Conservation (phyloP, 2,888 invertebrate genomes). For the Dyspetes luteomarginatus region DNA sequence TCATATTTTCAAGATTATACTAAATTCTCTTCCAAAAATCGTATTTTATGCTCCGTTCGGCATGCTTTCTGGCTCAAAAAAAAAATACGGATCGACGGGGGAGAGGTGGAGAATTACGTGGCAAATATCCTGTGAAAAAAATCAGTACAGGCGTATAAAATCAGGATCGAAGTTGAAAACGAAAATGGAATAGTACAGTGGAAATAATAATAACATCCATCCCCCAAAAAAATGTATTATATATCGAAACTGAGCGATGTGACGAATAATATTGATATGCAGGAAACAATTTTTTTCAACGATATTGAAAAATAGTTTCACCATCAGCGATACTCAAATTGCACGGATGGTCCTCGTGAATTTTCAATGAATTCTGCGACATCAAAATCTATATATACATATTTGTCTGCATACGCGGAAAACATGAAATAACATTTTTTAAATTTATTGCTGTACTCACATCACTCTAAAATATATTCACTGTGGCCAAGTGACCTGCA, state of each 20-base stretch:
- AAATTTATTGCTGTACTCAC: neutral
- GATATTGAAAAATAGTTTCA: constrained; percentile 18
- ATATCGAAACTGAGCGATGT: neutral
- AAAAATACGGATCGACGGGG: too few species aligned
- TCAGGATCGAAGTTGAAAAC: too few species aligned
- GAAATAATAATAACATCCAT: neutral
- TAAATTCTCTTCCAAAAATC: too few species aligned
- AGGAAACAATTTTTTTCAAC: constrained; percentile 17
- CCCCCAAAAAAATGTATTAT: constrained; percentile 15
- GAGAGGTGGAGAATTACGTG: too few species aligned
- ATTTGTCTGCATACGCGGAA: neutral
- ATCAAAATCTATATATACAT: neutral
- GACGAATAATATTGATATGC: neutral
- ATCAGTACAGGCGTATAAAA: too few species aligned
- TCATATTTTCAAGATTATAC: too few species aligned
- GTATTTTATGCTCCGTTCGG: too few species aligned
- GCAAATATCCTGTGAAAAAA: too few species aligned
- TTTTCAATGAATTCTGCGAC: constrained; percentile 1
- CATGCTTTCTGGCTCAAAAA: too few species aligned
- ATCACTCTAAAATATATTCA: constrained; percentile 3
- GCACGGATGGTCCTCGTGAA: constrained; percentile 1
- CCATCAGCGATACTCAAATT: neutral
- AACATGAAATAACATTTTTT: too few species aligned
- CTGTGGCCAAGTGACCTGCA: constrained; percentile 9
- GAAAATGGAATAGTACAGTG: neutral